Evolutionary conservation across 2,888 invertebrate species (phyloP), one percentile per base, ranked within the genome.

Genomic region (Aphidoletes aphidimyza): DNA sequence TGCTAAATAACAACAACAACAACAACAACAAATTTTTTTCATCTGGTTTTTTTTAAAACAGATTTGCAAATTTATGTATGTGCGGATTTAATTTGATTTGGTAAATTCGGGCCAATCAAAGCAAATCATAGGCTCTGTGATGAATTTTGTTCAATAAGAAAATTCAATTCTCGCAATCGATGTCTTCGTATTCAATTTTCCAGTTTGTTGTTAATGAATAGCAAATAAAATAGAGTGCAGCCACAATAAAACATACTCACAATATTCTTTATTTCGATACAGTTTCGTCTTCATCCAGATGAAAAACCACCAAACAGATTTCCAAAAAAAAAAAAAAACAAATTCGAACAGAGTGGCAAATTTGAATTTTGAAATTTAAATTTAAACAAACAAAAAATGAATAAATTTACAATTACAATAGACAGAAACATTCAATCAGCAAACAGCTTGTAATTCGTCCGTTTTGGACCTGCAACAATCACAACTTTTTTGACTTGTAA

Each of bases 141-240:
- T 69, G 69, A 69, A 69, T 69, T 69, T 30, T 69, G 30, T 69
- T 69, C 69, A 69, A 30, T 69, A 54, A 22, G 54, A 54, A 22
- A 22, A 0, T 69, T 30, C 30, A 1, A 30, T 11, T 11, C 34
- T 3, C 3, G 1, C 11, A 54, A 26, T 22, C 54, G 8, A 69
- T 30, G 69, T 69, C 69, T 69, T 30, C 54, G 54, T 54, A n/a
- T 22, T 22, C 22, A 26, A 42, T 42, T n/a, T 42, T 26, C 54
- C 6, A 42, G 54, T 54, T 54, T 54, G 54, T 26, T 54, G 54
- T 54, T 26, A 19, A 47, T 17, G 3, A 14, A 14, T 8, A 6
- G 47, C 47, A 47, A 47, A 47, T 17, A 47, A 39, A n/a, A n/a
- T n/a, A n/a, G n/a, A n/a, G n/a, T 42, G 6, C 14, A 42, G 14